A percentile compares a stretch with the other conserved stretches of the same genome.
phyloP scores from a whole-genome alignment of 53 echinoderm and acorn worm species.

The Zoroaster sp. region DNA sequence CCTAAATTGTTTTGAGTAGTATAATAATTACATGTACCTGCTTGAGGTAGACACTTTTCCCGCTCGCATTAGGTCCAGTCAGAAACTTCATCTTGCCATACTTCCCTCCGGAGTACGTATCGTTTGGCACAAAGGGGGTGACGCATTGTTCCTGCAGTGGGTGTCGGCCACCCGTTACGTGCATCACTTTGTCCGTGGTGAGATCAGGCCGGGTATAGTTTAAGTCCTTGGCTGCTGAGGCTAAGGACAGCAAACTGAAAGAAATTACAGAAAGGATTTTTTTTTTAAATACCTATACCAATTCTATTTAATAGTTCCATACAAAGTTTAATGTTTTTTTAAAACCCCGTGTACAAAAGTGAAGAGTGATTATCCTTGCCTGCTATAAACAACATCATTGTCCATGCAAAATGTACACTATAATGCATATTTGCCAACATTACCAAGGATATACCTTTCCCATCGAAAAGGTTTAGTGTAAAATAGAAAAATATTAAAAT shows the following conservation, averaged over 20 bases:
- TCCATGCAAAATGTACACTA: too few relatives aligned
- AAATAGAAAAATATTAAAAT: neutral
- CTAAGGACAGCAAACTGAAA: constrained; percentile 56
- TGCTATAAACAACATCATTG: too few relatives aligned
- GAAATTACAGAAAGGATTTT: too few relatives aligned
- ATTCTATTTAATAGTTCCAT: too few relatives aligned
- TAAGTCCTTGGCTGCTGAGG: constrained; percentile 72
- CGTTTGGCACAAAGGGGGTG: constrained; percentile 86
- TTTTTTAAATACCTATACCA: too few relatives aligned
- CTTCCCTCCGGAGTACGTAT: constrained; percentile 69
- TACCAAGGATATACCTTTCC: neutral
- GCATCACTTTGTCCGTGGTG: constrained; percentile 61
- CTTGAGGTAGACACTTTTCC: constrained; percentile 96
- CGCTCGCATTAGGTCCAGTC: constrained; percentile 97
- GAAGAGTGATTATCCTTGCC: too few relatives aligned
- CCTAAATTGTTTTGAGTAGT: too few relatives aligned
- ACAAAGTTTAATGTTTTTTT: too few relatives aligned
- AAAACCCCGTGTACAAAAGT: too few relatives aligned
- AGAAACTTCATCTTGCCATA: constrained; percentile 83
- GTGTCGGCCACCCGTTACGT: constrained; percentile 83
- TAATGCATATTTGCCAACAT: neutral
- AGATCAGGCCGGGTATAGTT: constrained; percentile 80
- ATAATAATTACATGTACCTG: too few relatives aligned
- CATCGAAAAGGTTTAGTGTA: neutral
- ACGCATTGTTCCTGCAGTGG: constrained; percentile 94